Conservation (phyloP, 2,797 vertebrate species). For the Bradypus variegatus region DNA sequence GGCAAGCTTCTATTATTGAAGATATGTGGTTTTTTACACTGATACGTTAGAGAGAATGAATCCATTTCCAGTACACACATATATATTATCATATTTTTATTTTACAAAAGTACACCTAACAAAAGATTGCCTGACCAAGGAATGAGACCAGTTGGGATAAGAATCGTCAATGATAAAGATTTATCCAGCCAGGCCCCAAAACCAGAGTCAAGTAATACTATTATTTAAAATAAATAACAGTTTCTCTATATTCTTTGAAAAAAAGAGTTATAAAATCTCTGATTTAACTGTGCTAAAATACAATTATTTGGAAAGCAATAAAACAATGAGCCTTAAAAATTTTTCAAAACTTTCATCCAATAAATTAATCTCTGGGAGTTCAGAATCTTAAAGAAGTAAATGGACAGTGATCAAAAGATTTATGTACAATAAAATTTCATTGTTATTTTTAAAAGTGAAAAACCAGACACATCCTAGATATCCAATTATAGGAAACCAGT, state of each 20-base stretch:
- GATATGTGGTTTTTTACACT: background rate
- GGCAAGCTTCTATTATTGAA: background rate
- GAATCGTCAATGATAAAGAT: background rate
- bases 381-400: background rate
- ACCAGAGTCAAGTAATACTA: background rate
- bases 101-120: background rate
- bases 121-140: conserved; percentile 12
- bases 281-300: conserved; percentile 10
- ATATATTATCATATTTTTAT: background rate
- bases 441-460: background rate
- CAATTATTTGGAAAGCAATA: background rate
- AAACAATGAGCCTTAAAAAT: background rate
- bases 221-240: background rate
- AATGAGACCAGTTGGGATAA: background rate
- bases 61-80: conserved; percentile 7
- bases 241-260: background rate
- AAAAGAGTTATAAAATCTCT: background rate
- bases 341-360: background rate
- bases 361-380: background rate
- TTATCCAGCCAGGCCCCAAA: background rate
- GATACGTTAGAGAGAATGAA: background rate
- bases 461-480: background rate
- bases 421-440: background rate
- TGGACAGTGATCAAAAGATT: background rate
- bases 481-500: background rate